These are phyloP conservation scores for Sebastes miniatus DNA, from an alignment of 2,797 vertebrate genomes.

Conservation along the genomic window DNA sequence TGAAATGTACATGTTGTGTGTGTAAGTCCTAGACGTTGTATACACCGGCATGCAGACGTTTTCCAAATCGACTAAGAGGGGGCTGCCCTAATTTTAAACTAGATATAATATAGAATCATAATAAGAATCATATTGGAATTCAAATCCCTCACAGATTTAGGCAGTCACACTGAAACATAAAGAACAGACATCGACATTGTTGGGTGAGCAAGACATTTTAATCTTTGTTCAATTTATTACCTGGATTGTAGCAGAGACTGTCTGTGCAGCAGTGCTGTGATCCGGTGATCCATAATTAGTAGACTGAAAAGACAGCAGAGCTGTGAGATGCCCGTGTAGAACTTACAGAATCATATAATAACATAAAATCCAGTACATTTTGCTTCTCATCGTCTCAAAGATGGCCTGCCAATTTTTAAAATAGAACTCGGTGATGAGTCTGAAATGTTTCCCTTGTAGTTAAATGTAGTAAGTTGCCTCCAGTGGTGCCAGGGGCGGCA, in stretches of 20 bases:
- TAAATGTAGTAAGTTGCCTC: slow-evolving; percentile 32
- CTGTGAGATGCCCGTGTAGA: not conserved
- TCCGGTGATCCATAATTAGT: slow-evolving; percentile 8
- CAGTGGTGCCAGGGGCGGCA: slow-evolving; percentile 20
- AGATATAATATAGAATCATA: too few species aligned
- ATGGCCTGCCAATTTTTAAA: slow-evolving; percentile 1
- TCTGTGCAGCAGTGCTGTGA: slow-evolving; percentile 3
- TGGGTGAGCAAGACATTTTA: not conserved
- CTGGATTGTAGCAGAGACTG: not conserved
- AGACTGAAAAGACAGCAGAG: not conserved
- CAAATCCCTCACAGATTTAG: not conserved
- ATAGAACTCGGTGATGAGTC: slow-evolving; percentile 2
- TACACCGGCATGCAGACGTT: not conserved
- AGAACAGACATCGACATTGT: not conserved
- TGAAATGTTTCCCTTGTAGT: slow-evolving; percentile 17
- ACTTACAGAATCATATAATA: not conserved
- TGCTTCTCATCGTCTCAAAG: not conserved
- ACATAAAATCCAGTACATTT: not conserved
- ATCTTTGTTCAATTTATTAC: slow-evolving; percentile 3
- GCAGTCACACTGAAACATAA: not conserved
- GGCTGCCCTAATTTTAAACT: not conserved
- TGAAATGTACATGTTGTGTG: not conserved
- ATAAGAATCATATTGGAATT: not conserved
- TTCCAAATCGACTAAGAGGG: not conserved
- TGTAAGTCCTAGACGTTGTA: not conserved